Percentiles rank a stretch among this genome's conserved stretches.
phyloP scores from a whole-genome alignment of 2,888 invertebrate genomes.

The Caenorhabditis macrosperma region DNA sequence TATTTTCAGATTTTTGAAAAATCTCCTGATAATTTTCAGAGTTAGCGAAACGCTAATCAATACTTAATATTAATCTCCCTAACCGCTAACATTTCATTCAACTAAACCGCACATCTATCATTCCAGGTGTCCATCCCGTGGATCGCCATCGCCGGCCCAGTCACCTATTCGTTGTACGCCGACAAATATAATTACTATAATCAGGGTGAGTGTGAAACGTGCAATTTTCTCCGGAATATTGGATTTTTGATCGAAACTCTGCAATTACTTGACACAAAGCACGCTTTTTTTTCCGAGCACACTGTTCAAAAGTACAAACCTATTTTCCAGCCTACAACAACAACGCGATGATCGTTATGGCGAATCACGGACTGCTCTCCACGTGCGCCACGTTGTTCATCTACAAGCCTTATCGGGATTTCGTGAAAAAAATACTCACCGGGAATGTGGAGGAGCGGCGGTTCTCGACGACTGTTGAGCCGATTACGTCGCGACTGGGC shows the following conservation, averaged over 20 bases:
- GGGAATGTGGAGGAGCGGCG: background rate
- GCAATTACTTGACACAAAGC: no score
- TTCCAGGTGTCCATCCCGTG: slow-evolving; percentile 34
- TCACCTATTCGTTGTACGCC: slow-evolving; percentile 24
- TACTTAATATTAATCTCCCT: background rate
- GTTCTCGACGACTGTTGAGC: background rate
- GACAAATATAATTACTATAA: slow-evolving; percentile 41
- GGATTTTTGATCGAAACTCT: no score
- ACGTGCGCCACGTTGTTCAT: slow-evolving; percentile 22
- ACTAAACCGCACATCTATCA: background rate
- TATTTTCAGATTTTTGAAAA: no score
- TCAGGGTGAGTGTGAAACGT: slow-evolving; percentile 22
- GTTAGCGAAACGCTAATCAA: background rate
- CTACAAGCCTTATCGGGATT: slow-evolving; percentile 49
- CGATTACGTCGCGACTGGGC: background rate
- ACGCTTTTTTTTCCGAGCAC: no score
- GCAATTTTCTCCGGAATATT: no score
- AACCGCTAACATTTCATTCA: background rate
- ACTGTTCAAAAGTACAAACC: no score
- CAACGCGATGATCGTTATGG: slow-evolving; percentile 44
- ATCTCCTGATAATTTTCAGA: no score
- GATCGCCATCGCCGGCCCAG: slow-evolving; percentile 15
- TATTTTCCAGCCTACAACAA: slow-evolving; percentile 52
- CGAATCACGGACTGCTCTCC: slow-evolving; percentile 28
- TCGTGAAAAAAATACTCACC: background rate